Evolutionary conservation across 1,140 invertebrate genomes (phyloP).

Genomic region (Nasonia vitripennis): DNA sequence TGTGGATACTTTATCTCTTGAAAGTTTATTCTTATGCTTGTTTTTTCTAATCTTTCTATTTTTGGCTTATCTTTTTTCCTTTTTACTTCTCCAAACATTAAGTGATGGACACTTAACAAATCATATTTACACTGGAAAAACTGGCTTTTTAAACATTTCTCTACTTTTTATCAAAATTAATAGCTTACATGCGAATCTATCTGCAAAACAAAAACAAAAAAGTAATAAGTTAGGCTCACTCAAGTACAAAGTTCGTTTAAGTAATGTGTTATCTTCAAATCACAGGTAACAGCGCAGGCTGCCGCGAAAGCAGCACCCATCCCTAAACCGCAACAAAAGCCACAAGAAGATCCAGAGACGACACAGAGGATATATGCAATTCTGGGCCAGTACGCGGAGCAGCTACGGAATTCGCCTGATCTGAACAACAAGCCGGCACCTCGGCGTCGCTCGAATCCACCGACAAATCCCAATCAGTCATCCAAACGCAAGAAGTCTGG

Average conservation of each 20-base stretch:
- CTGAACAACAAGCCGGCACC: conserved; percentile 88
- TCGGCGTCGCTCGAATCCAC: conserved; percentile 83
- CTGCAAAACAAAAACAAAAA: background rate
- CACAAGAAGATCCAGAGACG: conserved; percentile 87
- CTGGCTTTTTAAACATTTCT: background rate
- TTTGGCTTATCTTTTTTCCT: background rate
- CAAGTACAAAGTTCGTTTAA: conserved; percentile 55
- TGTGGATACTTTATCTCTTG: background rate
- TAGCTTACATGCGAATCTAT: background rate
- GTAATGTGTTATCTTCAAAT: conserved; percentile 27
- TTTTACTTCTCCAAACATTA: too few relatives aligned
- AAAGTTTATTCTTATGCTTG: background rate
- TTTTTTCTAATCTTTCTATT: background rate
- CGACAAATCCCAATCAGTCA: conserved; percentile 81
- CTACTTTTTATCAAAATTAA: background rate
- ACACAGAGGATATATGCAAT: conserved; percentile 88
- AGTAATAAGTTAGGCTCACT: background rate
- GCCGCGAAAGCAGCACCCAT: conserved; percentile 81
- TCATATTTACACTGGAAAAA: background rate
- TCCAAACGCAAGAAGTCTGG: conserved; percentile 85
- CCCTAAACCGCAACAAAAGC: conserved; percentile 83
- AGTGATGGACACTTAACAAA: background rate
- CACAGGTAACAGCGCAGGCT: conserved; percentile 71
- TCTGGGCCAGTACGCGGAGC: conserved; percentile 87
- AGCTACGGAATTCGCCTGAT: conserved; percentile 86